Evolutionary conservation across 2,797 vertebrate genomes (phyloP), one percentile per base, ranked within the genome.

Genomic region (Sternotherus odoratus): DNA sequence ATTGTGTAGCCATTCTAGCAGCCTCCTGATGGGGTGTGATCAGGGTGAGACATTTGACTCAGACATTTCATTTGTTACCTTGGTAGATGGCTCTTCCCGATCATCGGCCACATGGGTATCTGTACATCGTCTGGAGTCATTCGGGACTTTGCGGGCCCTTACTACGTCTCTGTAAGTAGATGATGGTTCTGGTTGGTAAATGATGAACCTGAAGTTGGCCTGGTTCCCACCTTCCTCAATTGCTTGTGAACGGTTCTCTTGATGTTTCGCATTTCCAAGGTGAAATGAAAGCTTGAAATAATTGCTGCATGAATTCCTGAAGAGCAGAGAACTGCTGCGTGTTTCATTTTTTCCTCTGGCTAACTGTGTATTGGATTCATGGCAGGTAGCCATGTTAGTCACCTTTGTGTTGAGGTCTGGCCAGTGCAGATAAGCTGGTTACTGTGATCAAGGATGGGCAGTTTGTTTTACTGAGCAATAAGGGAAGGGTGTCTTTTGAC

Each of bases 41-140:
- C 0, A 1, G 10, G 57, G 75, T 60, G 19, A 50, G 23, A 30
- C 17, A 16, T 3, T 53, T 69, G 50, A 12, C 3, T n/a, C 85
- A 82, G 77, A 92, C 0, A 0, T 43, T 48, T 83, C 0, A 0
- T 8, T 74, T 21, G 8, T 87, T 83, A 50, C 60, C 77, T 85
- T n/a, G 63, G 50, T 95, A 99, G 99, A 95, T 99, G 99, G 99
- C 98, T 99, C 84, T 98, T 99, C 84, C 99, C 99, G 0, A 99
- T 99, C 95, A 99, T 99, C 1, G 99, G 99, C 86, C 99, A 99
- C 98, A 99, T 99, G 99, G 99, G 99, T 1, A 99, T 99, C 92
- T 99, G 99, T 97, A 99, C 99, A 0, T 99, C 99, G 8, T 93
- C 98, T 0, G 99, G 99, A 85, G 96, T 99, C 96, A 99, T 99